phyloP scores from a whole-genome alignment of 2,888 invertebrate genomes.

The Poecilus cupreus region DNA sequence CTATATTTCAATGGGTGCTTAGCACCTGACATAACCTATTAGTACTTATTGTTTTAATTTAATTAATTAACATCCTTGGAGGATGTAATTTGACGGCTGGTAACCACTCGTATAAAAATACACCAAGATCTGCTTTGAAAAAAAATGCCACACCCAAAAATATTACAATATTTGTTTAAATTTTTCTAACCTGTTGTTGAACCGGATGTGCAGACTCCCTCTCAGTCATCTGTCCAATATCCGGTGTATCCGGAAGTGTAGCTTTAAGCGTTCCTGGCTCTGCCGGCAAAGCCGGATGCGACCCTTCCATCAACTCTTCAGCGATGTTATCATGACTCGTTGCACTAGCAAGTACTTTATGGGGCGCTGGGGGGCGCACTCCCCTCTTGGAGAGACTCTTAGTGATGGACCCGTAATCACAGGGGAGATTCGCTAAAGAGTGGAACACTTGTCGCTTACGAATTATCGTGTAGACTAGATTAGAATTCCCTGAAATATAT shows the following conservation, averaged over 20 bases:
- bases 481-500: constrained; percentile 87
- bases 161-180: too few relatives aligned
- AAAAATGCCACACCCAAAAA: too few relatives aligned
- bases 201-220: constrained; percentile 91
- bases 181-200: neutral
- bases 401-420: constrained; percentile 92
- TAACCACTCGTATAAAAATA: too few relatives aligned
- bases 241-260: constrained; percentile 93
- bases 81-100: too few relatives aligned
- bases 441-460: constrained; percentile 99
- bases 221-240: constrained; percentile 94
- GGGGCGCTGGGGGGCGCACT: neutral
- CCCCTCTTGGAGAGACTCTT: constrained; percentile 80
- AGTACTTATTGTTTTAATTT: too few relatives aligned
- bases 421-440: constrained; percentile 96
- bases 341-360: constrained; percentile 63
- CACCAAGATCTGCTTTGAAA: too few relatives aligned
- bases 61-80: too few relatives aligned
- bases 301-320: constrained; percentile 87
- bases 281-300: constrained; percentile 88
- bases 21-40: too few relatives aligned
- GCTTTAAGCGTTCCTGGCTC: constrained; percentile 95
- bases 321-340: constrained; percentile 76
- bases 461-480: constrained; percentile 98
- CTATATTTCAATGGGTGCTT: too few relatives aligned